phyloP scores from a whole-genome alignment of 2,113 vertebrate genomes.

The Larimichthys polyactis region DNA sequence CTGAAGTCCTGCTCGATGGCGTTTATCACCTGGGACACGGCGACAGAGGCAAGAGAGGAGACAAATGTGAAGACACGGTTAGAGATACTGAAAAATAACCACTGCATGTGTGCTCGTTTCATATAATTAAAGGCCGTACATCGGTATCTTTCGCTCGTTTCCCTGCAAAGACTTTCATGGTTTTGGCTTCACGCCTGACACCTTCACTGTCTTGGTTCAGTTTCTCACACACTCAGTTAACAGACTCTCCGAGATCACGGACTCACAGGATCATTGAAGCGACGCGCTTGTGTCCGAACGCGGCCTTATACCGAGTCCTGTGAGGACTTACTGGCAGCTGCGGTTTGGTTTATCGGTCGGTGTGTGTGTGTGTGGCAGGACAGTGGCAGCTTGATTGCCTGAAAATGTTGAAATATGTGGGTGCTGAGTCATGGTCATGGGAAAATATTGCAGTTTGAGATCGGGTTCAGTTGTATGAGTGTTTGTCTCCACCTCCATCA shows the following conservation, averaged over 20 bases:
- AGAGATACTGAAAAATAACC: background rate
- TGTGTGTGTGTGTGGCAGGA: too few relatives aligned
- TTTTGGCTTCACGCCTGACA: background rate
- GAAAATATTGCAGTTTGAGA: background rate
- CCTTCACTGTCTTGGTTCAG: too few relatives aligned
- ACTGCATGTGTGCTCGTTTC: too few relatives aligned
- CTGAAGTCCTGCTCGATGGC: slow-evolving; percentile 98
- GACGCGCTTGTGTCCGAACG: too few relatives aligned
- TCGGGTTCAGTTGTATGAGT: background rate
- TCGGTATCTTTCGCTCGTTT: background rate
- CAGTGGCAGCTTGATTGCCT: background rate
- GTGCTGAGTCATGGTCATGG: background rate
- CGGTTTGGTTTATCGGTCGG: too few relatives aligned
- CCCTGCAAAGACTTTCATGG: too few relatives aligned
- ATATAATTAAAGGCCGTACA: background rate
- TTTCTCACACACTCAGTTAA: background rate
- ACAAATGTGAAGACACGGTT: slow-evolving; percentile 2
- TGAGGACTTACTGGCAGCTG: too few relatives aligned
- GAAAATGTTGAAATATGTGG: background rate
- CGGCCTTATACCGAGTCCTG: too few relatives aligned
- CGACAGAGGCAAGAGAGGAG: background rate
- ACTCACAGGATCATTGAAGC: too few relatives aligned
- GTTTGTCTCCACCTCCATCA: slow-evolving; percentile 14
- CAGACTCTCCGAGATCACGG: too few relatives aligned
- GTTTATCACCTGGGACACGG: slow-evolving; percentile 97